A percentile compares a stretch with the other conserved stretches of the same genome.
Evolutionary conservation across 2,888 invertebrate genomes (phyloP).

Genomic region (Neria commutata): DNA sequence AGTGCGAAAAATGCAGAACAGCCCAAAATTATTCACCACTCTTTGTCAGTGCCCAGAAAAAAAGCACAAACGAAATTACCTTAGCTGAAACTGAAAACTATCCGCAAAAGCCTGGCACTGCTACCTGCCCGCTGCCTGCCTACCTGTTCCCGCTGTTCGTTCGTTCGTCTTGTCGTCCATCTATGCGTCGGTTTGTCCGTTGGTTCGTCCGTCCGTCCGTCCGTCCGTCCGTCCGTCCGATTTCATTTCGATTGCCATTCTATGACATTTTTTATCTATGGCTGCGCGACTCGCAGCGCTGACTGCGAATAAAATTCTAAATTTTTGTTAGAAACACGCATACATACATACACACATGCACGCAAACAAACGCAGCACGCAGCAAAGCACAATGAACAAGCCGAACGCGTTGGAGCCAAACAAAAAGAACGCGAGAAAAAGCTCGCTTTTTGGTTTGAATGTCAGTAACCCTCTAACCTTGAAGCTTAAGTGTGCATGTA

Average conservation of each 20-base stretch:
- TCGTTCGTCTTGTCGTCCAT: too few species aligned
- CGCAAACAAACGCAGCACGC: conserved; percentile 24
- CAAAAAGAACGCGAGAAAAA: conserved; percentile 14
- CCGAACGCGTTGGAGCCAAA: too few species aligned
- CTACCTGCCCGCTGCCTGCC: background rate
- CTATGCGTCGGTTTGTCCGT: background rate
- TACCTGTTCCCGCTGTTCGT: background rate
- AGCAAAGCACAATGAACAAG: conserved; percentile 4
- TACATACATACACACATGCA: conserved; percentile 14
- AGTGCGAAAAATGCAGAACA: conserved; percentile 43
- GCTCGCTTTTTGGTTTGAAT: conserved; percentile 48
- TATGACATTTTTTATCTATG: conserved; percentile 31
- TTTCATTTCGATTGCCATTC: conserved; percentile 9
- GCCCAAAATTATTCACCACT: conserved; percentile 46
- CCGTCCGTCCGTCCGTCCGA: background rate
- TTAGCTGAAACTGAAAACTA: too few species aligned
- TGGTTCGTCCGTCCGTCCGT: too few species aligned
- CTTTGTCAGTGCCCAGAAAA: background rate
- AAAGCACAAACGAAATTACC: too few species aligned
- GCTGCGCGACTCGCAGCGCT: conserved; percentile 11
- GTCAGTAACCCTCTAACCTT: conserved; percentile 60
- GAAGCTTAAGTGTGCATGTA: conserved; percentile 49
- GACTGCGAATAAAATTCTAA: conserved; percentile 1
- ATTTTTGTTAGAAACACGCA: conserved; percentile 32
- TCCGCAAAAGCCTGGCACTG: background rate